Percentiles rank a stretch among this genome's conserved stretches.
Conservation (phyloP, 2,888 invertebrate species). For the Drepana falcataria region DNA sequence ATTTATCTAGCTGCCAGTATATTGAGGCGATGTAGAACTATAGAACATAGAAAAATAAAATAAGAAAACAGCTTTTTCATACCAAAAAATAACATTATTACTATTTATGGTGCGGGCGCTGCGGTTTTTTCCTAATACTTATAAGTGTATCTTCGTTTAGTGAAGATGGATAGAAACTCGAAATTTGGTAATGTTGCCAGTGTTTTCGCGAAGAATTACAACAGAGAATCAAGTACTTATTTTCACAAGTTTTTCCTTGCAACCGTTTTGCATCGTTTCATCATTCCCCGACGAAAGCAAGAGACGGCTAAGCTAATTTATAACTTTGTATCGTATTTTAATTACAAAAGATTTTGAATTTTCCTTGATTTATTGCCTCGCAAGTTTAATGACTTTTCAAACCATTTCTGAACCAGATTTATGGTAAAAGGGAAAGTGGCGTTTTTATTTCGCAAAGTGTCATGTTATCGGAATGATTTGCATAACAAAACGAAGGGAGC, state of each 20-base stretch:
- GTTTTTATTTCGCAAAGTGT: conserved; percentile 15
- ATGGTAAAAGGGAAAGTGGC: conserved; percentile 2
- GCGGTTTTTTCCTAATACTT: too few relatives aligned
- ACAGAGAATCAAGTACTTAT: background rate
- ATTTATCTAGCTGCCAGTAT: too few relatives aligned
- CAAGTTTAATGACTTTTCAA: conserved; percentile 18
- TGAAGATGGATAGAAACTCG: too few relatives aligned
- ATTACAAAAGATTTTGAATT: conserved; percentile 37
- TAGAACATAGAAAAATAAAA: too few relatives aligned
- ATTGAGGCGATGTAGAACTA: too few relatives aligned
- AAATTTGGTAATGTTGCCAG: conserved; percentile 8
- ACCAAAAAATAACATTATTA: too few relatives aligned
- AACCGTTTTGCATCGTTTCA: conserved; percentile 19
- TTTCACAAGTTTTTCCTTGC: conserved; percentile 3
- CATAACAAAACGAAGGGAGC: conserved; percentile 19
- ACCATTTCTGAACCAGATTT: conserved; percentile 12
- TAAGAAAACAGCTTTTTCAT: too few relatives aligned
- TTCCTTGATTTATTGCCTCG: conserved; percentile 30
- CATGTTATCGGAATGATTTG: conserved; percentile 17
- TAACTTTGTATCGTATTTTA: conserved; percentile 40
- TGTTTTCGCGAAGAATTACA: conserved; percentile 9
- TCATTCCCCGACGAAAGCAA: conserved; percentile 15
- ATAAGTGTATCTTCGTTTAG: too few relatives aligned
- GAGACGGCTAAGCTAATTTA: conserved; percentile 30
- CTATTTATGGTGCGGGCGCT: too few relatives aligned